These are phyloP conservation scores for Megaustenia siamemsis DNA, from an alignment of 2,888 invertebrate genomes.

Conservation along the genomic window DNA sequence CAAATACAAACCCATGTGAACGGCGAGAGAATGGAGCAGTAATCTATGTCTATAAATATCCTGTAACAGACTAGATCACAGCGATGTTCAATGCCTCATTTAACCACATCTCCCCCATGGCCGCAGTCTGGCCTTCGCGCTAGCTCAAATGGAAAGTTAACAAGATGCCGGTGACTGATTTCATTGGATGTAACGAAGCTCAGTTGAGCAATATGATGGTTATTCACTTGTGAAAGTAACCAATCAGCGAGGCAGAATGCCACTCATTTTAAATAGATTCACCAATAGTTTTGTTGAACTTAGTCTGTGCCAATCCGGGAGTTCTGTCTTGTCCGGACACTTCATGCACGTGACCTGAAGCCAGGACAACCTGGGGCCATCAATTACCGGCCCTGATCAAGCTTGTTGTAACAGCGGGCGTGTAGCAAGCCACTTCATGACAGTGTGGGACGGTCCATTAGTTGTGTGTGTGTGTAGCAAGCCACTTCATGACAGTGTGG, in stretches of 20 bases:
- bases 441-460: no score
- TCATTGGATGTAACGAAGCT: neutral
- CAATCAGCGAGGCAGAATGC: conserved; percentile 1
- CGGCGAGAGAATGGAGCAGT: neutral
- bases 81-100: neutral
- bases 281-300: neutral
- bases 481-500: no score
- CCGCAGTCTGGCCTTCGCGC: neutral
- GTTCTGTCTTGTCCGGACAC: neutral
- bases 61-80: neutral
- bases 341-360: neutral
- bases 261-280: neutral
- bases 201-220: conserved; percentile 24
- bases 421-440: no score
- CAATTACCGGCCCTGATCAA: neutral
- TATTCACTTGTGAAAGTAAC: conserved; percentile 13
- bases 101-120: neutral
- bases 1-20: no score
- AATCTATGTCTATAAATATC: neutral
- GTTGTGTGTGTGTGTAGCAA: no score
- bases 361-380: neutral
- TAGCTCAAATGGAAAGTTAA: neutral
- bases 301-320: neutral
- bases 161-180: neutral
- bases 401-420: neutral